phyloP scores from a whole-genome alignment of 2,113 vertebrate genomes.

The Prionailurus bengalensis region DNA sequence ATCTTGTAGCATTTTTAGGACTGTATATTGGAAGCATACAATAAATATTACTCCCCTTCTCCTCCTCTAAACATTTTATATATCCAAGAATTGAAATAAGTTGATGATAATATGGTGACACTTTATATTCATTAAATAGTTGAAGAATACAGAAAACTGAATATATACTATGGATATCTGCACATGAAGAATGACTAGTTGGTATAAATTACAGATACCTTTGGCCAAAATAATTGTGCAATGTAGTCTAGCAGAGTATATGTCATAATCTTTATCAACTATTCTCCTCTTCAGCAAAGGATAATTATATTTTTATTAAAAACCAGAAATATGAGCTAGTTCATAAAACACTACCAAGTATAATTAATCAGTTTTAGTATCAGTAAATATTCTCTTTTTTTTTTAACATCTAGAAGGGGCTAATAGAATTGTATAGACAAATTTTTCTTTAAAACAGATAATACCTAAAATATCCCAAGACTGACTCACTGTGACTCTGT shows the following conservation, averaged over 20 bases:
- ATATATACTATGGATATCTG: background rate
- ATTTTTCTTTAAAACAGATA: background rate
- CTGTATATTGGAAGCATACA: background rate
- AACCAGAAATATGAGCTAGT: background rate
- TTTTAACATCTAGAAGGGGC: background rate
- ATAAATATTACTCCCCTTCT: background rate
- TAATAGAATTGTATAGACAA: background rate
- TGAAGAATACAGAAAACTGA: background rate
- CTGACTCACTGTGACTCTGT: background rate
- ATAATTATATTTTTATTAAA: background rate
- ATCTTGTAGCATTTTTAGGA: background rate
- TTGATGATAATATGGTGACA: background rate
- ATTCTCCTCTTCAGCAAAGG: background rate
- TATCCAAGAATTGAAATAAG: constrained; percentile 11
- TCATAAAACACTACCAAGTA: background rate
- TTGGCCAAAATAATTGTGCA: background rate
- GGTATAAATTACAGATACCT: background rate
- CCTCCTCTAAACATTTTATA: background rate
- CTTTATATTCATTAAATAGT: background rate
- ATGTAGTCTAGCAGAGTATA: too few species aligned
- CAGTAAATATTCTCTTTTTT: background rate
- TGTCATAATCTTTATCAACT: background rate
- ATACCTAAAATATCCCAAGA: background rate
- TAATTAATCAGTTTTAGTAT: background rate
- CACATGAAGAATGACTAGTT: background rate